These are phyloP conservation scores for Eriosoma lanigerum DNA, from an alignment of 1,140 invertebrate genomes.

Conservation along the genomic window DNA sequence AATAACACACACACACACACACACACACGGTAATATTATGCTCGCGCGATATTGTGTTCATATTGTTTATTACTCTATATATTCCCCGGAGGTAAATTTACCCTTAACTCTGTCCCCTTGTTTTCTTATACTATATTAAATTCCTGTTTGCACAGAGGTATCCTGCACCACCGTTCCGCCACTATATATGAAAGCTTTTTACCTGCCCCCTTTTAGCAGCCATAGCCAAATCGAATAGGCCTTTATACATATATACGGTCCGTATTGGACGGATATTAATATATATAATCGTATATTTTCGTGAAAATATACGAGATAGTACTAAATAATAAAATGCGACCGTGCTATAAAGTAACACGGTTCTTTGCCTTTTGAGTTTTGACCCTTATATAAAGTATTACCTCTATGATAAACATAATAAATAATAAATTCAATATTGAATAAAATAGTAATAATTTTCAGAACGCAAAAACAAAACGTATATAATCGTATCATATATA, in stretches of 20 bases:
- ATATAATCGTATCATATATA: no score
- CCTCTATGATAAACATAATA: no score
- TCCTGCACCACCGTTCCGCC: neutral
- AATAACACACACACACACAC: neutral
- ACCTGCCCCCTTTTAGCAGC: constrained; percentile 46
- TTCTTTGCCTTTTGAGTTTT: no score
- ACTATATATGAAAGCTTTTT: constrained; percentile 49
- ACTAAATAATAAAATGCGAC: neutral
- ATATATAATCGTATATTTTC: neutral
- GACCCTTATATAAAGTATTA: no score
- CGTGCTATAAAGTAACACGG: no score
- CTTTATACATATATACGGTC: neutral
- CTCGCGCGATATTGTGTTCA: constrained; percentile 39
- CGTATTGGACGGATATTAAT: neutral
- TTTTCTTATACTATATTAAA: constrained; percentile 52
- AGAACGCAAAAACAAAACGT: no score
- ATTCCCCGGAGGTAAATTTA: constrained; percentile 50
- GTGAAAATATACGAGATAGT: neutral
- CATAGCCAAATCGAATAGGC: constrained; percentile 33
- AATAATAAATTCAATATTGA: no score
- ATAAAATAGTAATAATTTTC: no score
- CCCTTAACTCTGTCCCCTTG: constrained; percentile 50
- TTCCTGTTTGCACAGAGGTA: constrained; percentile 49
- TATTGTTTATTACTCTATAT: constrained; percentile 48
- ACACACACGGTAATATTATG: constrained; percentile 23